Conservation (phyloP, 2,797 vertebrate genomes). For the Mus minutoides region DNA sequence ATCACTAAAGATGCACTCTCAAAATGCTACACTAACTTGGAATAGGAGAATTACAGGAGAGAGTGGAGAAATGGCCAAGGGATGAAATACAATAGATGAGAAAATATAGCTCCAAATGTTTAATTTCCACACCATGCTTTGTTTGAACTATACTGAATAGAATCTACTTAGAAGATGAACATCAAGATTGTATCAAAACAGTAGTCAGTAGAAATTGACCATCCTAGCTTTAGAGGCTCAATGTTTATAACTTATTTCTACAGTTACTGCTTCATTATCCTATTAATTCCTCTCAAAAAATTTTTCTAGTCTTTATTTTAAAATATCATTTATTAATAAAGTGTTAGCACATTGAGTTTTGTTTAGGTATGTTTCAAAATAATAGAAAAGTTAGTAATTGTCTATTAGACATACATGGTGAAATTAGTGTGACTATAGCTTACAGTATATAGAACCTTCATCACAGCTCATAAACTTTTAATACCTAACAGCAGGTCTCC, state of each 20-base stretch:
- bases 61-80: not conserved
- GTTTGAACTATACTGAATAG: not conserved
- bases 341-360: constrained; percentile 43
- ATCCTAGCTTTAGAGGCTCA: not conserved
- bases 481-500: not conserved
- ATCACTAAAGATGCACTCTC: not conserved
- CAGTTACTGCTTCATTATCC: constrained; percentile 16
- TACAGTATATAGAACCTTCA: not conserved
- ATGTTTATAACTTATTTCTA: not conserved
- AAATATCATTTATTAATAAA: constrained; percentile 49
- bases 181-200: not conserved
- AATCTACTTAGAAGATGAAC: not conserved
- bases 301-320: constrained; percentile 42
- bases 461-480: not conserved
- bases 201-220: not conserved
- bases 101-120: not conserved
- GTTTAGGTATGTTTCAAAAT: constrained; percentile 16
- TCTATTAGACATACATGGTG: not conserved
- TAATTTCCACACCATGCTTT: not conserved
- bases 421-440: not conserved
- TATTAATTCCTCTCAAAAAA: constrained; percentile 9
- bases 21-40: not conserved
- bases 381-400: not conserved
- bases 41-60: not conserved
- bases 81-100: not conserved